Base-by-base conservation (phyloP, 2,797 vertebrate genomes). In the Sebastolobus altivelis region DNA sequence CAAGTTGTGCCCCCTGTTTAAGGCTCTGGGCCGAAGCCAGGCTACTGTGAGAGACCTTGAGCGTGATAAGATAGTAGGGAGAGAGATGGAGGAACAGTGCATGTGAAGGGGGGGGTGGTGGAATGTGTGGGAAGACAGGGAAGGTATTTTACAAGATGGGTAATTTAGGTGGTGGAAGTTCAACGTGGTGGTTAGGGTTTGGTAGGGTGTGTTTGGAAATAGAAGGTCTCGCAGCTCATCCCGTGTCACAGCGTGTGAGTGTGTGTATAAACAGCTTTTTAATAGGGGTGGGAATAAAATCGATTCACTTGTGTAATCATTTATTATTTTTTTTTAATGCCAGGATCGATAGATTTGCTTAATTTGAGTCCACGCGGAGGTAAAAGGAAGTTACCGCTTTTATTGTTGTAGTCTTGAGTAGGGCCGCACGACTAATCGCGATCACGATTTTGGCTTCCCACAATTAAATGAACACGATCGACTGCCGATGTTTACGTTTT, bases 11-110 rank as follows among this genome's bases (percentile, higher is more conserved):
- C 90, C 78, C 78, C 81, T 85, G 86, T 85, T 89, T 81, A 84
- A 91, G 90, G 87, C 88, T 90, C 80, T 90, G 92, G 88, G 92
- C 84, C 87, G 74, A 87, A 90, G 93, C 93, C 87, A 91, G 92
- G 92, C 94, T 95, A 93, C 92, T 93, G 92, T 87, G 90, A 94
- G 92, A 94, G 92, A 94, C 94, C 94, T 95, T 95, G 90, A 91
- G 85, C 70, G 5, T 84, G 93, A 95, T 93, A 94, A 95, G 94
- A 96, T 94, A 93, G 93, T 84, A 84, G 86, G 87, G 72, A 74
- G 72, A 72, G 71, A 80, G 84, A 84, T 83, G 88, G 73, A 72
- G 79, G 76, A 56, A 27, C 65, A 18, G 66, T 78, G 73, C 35
- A 74, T 72, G 74, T 46, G 59, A 63, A 13, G 14, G 16, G 6